Evolutionary conservation across 2,797 vertebrate species (phyloP).

Genomic region (Tympanoctomys barrerae): DNA sequence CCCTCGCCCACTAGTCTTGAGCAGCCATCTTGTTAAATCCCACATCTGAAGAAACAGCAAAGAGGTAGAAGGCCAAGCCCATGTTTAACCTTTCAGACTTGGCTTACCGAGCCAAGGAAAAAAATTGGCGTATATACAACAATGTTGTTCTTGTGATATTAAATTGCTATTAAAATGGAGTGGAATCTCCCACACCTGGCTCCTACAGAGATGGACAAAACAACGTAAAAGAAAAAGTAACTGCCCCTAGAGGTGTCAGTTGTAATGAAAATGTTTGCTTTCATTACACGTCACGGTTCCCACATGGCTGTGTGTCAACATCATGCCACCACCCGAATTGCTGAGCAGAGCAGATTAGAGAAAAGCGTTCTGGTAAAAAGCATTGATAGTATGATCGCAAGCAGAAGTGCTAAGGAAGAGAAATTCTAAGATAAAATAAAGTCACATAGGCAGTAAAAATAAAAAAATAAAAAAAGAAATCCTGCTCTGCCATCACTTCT

Average conservation of each 20-base stretch:
- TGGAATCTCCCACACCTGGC: constrained; percentile 63
- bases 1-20: neutral
- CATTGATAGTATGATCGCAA: constrained; percentile 10
- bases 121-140: constrained; percentile 48
- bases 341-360: constrained; percentile 47
- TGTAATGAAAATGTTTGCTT: constrained; percentile 84
- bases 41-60: neutral
- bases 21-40: neutral
- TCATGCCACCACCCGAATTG: constrained; percentile 53
- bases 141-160: constrained; percentile 70
- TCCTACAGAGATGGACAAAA: constrained; percentile 71
- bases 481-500: neutral
- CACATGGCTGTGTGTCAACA: constrained; percentile 36
- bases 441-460: too few species aligned
- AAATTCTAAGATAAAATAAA: neutral
- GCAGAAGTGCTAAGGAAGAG: constrained; percentile 49
- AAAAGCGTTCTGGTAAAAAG: constrained; percentile 36
- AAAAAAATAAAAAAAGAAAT: constrained; percentile 14
- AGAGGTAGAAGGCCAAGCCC: neutral
- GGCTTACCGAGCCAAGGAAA: constrained; percentile 50
- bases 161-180: constrained; percentile 73
- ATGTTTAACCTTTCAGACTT: constrained; percentile 37
- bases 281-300: constrained; percentile 75
- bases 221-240: constrained; percentile 72
- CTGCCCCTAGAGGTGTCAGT: constrained; percentile 77